phyloP scores from a whole-genome alignment of 1,140 invertebrate species.

The Aricia agestis region DNA sequence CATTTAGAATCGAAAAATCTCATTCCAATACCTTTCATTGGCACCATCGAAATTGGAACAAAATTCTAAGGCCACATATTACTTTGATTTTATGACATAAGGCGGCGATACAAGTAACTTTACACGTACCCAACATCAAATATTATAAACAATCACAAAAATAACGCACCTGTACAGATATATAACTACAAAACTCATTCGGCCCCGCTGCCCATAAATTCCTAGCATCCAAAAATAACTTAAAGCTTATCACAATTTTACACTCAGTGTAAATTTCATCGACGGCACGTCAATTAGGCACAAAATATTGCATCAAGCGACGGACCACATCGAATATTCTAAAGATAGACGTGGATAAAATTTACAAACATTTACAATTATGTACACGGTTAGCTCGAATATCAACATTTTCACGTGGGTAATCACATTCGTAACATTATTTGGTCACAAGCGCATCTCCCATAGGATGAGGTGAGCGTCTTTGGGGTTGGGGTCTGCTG shows the following conservation, averaged over 20 bases:
- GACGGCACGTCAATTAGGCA: constrained; percentile 18
- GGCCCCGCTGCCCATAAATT: constrained; percentile 35
- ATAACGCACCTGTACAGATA: constrained; percentile 61
- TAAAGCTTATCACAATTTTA: constrained; percentile 69
- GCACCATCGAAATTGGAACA: background rate
- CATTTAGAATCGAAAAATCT: background rate
- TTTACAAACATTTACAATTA: constrained; percentile 13
- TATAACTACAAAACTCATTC: constrained; percentile 46
- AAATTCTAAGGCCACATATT: background rate
- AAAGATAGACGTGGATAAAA: background rate
- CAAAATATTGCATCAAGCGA: constrained; percentile 16
- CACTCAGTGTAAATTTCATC: constrained; percentile 43
- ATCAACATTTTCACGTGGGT: constrained; percentile 5
- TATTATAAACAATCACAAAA: constrained; percentile 53
- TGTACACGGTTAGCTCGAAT: constrained; percentile 8
- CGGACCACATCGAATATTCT: constrained; percentile 1
- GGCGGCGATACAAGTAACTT: background rate
- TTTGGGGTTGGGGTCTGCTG: constrained; percentile 67
- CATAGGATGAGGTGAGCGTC: constrained; percentile 92
- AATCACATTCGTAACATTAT: constrained; percentile 9
- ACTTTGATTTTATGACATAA: background rate
- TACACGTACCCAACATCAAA: constrained; percentile 24
- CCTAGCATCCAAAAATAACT: constrained; percentile 66
- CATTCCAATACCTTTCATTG: background rate
- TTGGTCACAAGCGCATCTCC: constrained; percentile 90